Evolutionary conservation across 1,140 invertebrate genomes (phyloP), one percentile per base, ranked within the genome.

Genomic region (Drosophila baimaii): DNA sequence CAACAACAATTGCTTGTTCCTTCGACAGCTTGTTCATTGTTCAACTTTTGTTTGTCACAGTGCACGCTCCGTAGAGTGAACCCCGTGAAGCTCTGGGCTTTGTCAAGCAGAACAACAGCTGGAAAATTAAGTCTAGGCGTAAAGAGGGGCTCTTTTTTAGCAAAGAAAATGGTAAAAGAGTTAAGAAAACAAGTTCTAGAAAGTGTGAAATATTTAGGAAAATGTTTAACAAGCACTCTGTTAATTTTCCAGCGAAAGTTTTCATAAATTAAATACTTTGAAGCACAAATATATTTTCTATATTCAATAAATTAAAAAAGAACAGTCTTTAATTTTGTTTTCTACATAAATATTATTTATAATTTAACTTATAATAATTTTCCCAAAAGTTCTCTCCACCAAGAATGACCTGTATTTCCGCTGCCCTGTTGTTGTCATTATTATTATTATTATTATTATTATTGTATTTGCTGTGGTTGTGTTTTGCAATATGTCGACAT

Each of bases 401-500:
- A 1, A n/a, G 4, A 2, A n/a, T 1, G 5, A 7, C 13, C 51
- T 54, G 51, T 54, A 54, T 35, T 66, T 64, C 59, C 61, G 39
- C 39, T 44, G 37, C 21, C 59, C 41, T 57, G 15, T 39, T 59
- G 39, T 43, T 63, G 52, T 39, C 9, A 25, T 65, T 51, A 31
- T 77, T 61, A 46, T 64, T 62, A 51, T 61, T 76, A 25, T 65
- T 51, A 31, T 77, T 61, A 46, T 64, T 62, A 51, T 61, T 76
- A 49, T 65, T 65, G 31, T 59, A 65, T 66, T 49, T 79, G 56
- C 55, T 79, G 76, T 46, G 57, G 51, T 68, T 85, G 61, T 86
- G 66, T 85, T 70, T 81, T 71, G 78, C 82, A 85, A 85, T 85
- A 85, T 84, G 81, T 81, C 72, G 81, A 86, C 79, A 78, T 75